Base-by-base conservation (phyloP, 2,888 invertebrate species). In the Callosobruchus maculatus region DNA sequence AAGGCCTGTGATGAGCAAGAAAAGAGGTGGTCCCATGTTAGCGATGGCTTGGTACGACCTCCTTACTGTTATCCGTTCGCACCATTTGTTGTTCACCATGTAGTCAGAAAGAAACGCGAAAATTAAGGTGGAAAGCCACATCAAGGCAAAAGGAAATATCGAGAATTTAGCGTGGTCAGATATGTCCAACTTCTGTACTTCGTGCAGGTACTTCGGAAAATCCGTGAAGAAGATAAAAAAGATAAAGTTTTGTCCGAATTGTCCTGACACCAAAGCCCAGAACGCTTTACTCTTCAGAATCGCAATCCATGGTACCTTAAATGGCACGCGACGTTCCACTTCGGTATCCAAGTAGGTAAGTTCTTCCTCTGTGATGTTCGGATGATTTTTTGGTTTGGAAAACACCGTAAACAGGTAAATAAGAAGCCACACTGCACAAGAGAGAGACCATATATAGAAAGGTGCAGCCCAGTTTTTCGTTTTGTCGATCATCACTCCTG, bases 361-460 rank as follows among this genome's bases (percentile, higher is more conserved):
- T 71, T 81, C 81, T 20, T 76, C 74, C 0, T 76, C 71, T 5
- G 75, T 71, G 7, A 81, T 80, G 73, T 72, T 77, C 0, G 80
- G 80, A 74, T 81, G 93, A 0, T 91, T 90, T 71, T 88, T 88
- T 3, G 93, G 93, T 80, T 91, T 91, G n/a, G 82, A 84, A 77
- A 85, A 87, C 74, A 87, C 86, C 20, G 88, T 76, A 2, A 86
- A 22, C 68, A 82, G 85, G 92, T 85, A 83, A 72, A 86, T 77
- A 30, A 83, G 76, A 76, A 82, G 94, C 94, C 94, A 95, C 0
- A 93, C 73, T 2, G 93, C 87, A n/a, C 93, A 93, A 2, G 93
- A 80, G 2, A 89, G 88, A n/a, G 94, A 95, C 83, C 94, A 95
- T 31, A 94, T 89, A 82, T 95, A 95, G 86, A 95, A 95, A 0